Base-by-base conservation (phyloP, 2,113 vertebrate species). In the Plecotus auritus region DNA sequence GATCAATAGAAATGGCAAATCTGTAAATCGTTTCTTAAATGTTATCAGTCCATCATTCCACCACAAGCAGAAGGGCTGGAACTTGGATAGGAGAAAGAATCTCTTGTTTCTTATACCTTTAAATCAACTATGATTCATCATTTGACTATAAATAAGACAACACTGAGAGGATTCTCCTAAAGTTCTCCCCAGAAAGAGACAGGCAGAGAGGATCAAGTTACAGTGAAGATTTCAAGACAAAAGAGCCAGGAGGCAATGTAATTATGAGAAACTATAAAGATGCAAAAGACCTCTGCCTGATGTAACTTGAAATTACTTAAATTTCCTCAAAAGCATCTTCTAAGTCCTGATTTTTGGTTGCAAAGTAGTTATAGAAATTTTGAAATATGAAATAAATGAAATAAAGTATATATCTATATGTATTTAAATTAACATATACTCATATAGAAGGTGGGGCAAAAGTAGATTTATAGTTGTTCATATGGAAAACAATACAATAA, bases 21-120 rank as follows among this genome's bases (percentile, higher is more conserved):
- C 66, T 70, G 56, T 67, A 96, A 94, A 83, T 91, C 40, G 51
- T 85, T 88, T 74, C 69, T n/a, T 47, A 67, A 91, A 83, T 80
- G 78, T 51, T 94, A 80, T 85, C 91, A 73, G 26, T 77, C 23
- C 61, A 77, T 92, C 77, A 85, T 59, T 82, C 85, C 56, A 83
- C 30, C 9, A 14, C 7, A 72, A 89, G 73, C 61, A 82, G 49
- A 89, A 74, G 11, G n/a, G 9, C 64, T 5, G 61, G 51, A 95
- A 95, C 47, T 35, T 42, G 76, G 26, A 67, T 35, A 14, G 2
- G 54, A 83, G 26, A 40, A 56, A 4, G 82, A 64, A 76, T 6
- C 3, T 61, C n/a, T 18, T 59, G 13, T 40, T 56, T 74, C 54
- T 80, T 45, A 74, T 42, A 88, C 22, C 73, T 95, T 90, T 35